Base-by-base conservation (phyloP, 2,113 vertebrate species). In the Anhinga anhinga region DNA sequence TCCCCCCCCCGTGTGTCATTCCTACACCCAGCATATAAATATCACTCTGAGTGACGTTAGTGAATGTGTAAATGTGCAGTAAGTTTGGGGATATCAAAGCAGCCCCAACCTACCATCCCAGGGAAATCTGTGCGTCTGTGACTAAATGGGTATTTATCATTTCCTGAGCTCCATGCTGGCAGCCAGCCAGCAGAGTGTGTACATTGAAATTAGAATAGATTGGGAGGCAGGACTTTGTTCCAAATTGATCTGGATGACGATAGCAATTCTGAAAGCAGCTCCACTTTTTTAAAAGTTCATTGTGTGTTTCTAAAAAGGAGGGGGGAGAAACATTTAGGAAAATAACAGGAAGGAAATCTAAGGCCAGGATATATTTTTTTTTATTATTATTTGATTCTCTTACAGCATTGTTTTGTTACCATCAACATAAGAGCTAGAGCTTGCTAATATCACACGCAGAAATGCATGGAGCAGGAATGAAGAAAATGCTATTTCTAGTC, bases 191-290 rank as follows among this genome's bases (percentile, higher is more conserved):
- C 4, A 71, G 79, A 95, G 87, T 98, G 95, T 96, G 88, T 88
- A 96, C 78, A 91, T 80, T 95, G 95, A 97, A 98, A 98, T 97
- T 92, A 97, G 95, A 98, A 97, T 92, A 97, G 96, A 97, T 94
- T 62, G 90, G 70, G 93, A 98, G 86, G 92, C 83, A 90, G 83
- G 78, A 90, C 93, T 95, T 95, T 86, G 74, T 91, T 97, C 92
- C 86, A 96, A 95, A 97, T 95, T 97, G 96, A 97, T 97, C 94
- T 91, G 53, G 88, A 96, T 95, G 96, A 97, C 11, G 73, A 94
- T 58, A 98, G 86, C 85, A 88, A 93, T 82, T 95, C 92, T 96
- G 82, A 97, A 93, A 97, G 84, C 87, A 94, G 89, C 25, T 61
- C 85, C 26, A 70, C 34, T 82, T 88, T 94, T 97, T 97, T 93